Evolutionary conservation across 2,113 vertebrate species (phyloP).

Genomic region (Sinocyclocheilus maitianheensis): DNA sequence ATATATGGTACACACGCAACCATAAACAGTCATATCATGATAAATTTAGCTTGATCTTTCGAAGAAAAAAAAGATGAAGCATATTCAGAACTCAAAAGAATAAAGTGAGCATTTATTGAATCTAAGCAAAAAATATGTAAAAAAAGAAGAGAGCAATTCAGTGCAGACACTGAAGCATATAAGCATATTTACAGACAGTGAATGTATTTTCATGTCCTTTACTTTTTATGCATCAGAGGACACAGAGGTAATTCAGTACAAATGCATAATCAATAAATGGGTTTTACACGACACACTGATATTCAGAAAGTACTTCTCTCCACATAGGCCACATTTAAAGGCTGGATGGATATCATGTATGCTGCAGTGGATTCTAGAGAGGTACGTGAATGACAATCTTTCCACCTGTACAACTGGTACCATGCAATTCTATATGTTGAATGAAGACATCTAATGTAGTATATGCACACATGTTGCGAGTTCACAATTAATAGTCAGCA

Average conservation of each 20-base stretch:
- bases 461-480: neutral
- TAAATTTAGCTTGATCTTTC: neutral
- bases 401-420: neutral
- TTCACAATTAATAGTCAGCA: neutral
- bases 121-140: neutral
- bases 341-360: constrained; percentile 99
- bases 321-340: constrained; percentile 94
- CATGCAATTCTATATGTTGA: neutral
- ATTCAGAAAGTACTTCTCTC: constrained; percentile 37
- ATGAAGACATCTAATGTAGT: neutral
- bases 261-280: neutral
- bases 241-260: constrained; percentile 24
- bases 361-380: constrained; percentile 95
- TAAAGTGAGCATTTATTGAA: neutral
- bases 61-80: neutral
- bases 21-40: neutral
- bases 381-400: constrained; percentile 69
- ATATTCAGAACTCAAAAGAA: neutral
- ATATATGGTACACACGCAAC: too few relatives aligned
- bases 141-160: neutral
- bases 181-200: neutral
- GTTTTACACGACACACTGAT: neutral
- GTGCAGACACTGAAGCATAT: neutral
- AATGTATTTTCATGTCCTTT: constrained; percentile 9
- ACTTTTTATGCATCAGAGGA: constrained; percentile 41